Conservation (phyloP, 2,113 vertebrate genomes). For the Gallinago undulata region DNA sequence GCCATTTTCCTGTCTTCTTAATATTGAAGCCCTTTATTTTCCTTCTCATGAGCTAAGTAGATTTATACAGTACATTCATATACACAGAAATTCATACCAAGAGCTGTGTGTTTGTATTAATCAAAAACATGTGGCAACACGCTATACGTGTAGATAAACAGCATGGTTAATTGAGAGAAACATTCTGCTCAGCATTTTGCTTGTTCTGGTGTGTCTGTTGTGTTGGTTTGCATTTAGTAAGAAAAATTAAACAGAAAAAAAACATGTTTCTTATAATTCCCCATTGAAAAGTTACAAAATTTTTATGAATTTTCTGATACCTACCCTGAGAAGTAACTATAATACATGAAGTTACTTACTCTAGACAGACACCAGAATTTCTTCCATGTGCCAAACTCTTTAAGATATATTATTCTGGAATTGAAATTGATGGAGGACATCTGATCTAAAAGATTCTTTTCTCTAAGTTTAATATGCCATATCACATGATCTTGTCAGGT, state of each 20-base stretch:
- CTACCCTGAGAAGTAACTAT: not conserved
- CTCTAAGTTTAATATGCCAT: conserved; percentile 44
- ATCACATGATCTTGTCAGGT: conserved; percentile 59
- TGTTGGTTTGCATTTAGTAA: not conserved
- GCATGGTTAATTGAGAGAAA: conserved; percentile 31
- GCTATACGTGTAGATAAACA: conserved; percentile 40
- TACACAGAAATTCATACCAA: not conserved
- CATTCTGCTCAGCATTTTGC: not conserved
- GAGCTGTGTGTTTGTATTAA: conserved; percentile 38
- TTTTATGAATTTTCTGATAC: not conserved
- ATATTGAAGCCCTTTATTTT: not conserved
- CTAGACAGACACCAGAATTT: not conserved
- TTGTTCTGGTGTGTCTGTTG: not conserved
- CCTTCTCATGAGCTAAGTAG: not conserved
- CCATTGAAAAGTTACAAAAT: not conserved
- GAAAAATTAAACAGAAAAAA: not conserved
- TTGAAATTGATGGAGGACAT: conserved; percentile 56
- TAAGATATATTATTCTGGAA: not conserved
- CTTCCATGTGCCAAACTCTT: conserved; percentile 23
- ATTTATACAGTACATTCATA: not conserved
- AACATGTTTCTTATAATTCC: not conserved
- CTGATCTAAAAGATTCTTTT: conserved; percentile 55
- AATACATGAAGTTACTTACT: not conserved
- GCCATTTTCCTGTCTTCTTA: not conserved
- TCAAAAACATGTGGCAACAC: conserved; percentile 30